Evolutionary conservation across 2,113 vertebrate species (phyloP), one percentile per base, ranked within the genome.

Genomic region (Okapia johnstoni): DNA sequence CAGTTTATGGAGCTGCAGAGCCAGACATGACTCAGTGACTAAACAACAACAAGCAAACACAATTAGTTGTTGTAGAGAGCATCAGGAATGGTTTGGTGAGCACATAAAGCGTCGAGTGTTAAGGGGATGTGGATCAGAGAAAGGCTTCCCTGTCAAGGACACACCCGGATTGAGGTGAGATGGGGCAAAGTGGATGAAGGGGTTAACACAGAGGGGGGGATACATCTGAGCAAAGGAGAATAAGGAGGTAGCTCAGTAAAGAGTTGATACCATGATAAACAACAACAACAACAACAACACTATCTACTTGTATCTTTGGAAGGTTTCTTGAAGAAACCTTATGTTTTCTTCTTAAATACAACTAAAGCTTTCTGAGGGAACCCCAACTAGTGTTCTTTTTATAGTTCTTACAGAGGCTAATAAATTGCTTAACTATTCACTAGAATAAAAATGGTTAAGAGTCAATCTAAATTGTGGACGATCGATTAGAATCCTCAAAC

Each of bases 261-360:
- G n/a, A 76, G 48, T 50, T 26, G 50, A 30, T 33, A 58, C 5
- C 6, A 0, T 19, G n/a, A 80, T 66, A 19, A 80, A 88, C 84
- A 66, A 8, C 36, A 66, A 15, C 30, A 30, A 26, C 26, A 30
- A 30, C 14, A 10, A 11, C 19, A 36, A 46, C 12, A 46, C 48
- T 17, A 87, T 12, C 52, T 80, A 46, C 55, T 85, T 85, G 23
- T 84, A 73, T 21, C 17, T 90, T 48, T 57, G 36, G 21, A 86
- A 63, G 19, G 15, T 58, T 94, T 90, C 54, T 48, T 61, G 57
- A 80, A 95, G 13, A 40, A 40, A 73, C 66, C 30, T 46, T n/a
- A 54, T 66, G 36, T 90, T 73, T n/a, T 81, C 50, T 81, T 25
- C n/a, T 94, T 81, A 96, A 93, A 58, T 88, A 94, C 40, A 95